Conservation (phyloP, 2,888 invertebrate species). For the Nephrotoma guestfalica region DNA sequence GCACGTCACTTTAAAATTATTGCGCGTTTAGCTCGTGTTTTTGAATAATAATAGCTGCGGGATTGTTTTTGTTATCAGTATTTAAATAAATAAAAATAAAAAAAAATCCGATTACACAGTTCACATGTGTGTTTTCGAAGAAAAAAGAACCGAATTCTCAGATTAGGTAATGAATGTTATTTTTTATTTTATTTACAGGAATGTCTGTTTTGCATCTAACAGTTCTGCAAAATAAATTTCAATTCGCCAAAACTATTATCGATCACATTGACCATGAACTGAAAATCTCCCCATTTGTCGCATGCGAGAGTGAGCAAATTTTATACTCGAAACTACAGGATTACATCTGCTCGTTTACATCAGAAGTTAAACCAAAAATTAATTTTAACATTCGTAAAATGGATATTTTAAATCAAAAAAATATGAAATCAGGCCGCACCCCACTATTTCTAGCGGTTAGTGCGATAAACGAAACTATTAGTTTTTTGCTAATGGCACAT, state of each 20-base stretch:
- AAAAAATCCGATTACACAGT: background rate
- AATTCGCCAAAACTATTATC: background rate
- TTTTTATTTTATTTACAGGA: background rate
- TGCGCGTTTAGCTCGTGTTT: background rate
- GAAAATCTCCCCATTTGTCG: background rate
- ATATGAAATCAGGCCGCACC: constrained; percentile 22
- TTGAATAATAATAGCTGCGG: background rate
- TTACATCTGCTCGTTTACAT: background rate
- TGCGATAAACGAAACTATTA: constrained; percentile 13
- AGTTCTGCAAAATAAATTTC: background rate
- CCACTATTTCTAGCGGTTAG: constrained; percentile 24
- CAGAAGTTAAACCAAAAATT: background rate
- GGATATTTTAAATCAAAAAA: constrained; percentile 21
- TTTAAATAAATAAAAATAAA: background rate
- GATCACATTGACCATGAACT: background rate
- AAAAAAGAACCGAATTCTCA: background rate
- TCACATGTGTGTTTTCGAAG: background rate
- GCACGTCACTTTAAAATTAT: background rate
- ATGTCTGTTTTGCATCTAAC: background rate
- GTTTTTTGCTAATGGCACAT: constrained; percentile 8
- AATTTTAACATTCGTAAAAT: constrained; percentile 13
- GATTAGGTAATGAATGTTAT: background rate
- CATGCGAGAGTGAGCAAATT: background rate
- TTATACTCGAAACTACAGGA: background rate
- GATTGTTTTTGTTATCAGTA: background rate